These are phyloP conservation scores for Furcula furcula DNA, from an alignment of 2,888 invertebrate species.

Conservation along the genomic window DNA sequence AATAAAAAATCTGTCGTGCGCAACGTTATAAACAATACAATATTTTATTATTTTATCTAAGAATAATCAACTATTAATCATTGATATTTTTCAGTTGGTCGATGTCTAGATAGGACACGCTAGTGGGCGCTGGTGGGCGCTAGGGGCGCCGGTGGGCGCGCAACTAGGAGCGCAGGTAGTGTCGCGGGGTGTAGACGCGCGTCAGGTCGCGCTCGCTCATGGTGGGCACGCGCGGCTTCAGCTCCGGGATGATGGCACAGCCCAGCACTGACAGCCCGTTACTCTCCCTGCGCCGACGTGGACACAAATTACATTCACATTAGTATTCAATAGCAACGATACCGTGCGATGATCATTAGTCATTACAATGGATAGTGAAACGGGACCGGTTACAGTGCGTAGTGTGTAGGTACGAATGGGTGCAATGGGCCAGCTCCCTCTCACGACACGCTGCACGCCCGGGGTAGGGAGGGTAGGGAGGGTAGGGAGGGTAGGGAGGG, in stretches of 20 bases:
- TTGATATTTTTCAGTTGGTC: too few relatives aligned
- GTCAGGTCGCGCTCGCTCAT: slow-evolving; percentile 82
- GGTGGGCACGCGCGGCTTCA: slow-evolving; percentile 79
- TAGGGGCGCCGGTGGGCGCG: background rate
- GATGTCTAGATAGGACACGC: too few relatives aligned
- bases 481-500: too few relatives aligned
- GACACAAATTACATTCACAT: background rate
- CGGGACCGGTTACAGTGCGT: too few relatives aligned
- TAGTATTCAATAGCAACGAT: background rate
- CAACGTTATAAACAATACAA: background rate
- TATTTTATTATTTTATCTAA: background rate
- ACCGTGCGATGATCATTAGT: too few relatives aligned
- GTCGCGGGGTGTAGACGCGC: slow-evolving; percentile 50
- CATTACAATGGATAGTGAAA: too few relatives aligned
- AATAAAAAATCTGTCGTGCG: background rate
- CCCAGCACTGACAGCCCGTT: slow-evolving; percentile 76
- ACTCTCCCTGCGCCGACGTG: slow-evolving; percentile 42
- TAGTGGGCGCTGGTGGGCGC: background rate
- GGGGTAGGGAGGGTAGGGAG: too few relatives aligned
- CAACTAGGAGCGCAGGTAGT: slow-evolving; percentile 28
- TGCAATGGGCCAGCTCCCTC: too few relatives aligned
- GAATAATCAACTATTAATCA: too few relatives aligned
- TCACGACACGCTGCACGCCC: too few relatives aligned
- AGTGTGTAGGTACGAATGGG: too few relatives aligned
- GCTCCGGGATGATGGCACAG: slow-evolving; percentile 79